phyloP scores from a whole-genome alignment of 2,113 vertebrate species.

The Cochlearius cochlearius region DNA sequence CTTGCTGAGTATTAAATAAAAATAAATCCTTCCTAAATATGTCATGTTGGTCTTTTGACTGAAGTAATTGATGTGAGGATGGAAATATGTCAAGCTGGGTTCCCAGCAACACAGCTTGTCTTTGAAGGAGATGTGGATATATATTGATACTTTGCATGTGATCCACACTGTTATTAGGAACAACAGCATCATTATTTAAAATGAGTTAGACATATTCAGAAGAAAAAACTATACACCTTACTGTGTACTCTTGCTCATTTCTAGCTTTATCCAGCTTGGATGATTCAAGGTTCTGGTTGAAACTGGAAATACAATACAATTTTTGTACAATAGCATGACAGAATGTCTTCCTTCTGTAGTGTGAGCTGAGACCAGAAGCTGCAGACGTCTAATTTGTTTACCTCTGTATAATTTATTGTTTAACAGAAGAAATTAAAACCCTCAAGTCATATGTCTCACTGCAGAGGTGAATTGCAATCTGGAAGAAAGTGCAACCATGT shows the following conservation, averaged over 20 bases:
- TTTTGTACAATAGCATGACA: background rate
- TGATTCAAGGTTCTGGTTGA: background rate
- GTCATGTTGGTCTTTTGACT: background rate
- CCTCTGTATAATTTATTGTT: background rate
- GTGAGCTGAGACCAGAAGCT: background rate
- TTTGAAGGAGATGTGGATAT: background rate
- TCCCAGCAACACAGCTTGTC: background rate
- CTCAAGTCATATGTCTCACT: background rate
- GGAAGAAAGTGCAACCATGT: background rate
- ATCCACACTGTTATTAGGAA: background rate
- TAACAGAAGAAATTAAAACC: conserved; percentile 9
- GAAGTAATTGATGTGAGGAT: background rate
- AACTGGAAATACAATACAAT: background rate
- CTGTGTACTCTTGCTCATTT: background rate
- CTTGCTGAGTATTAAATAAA: background rate
- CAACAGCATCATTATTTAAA: background rate
- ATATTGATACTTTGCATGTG: background rate
- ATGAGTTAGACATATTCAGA: background rate
- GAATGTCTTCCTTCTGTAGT: background rate
- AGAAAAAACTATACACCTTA: background rate
- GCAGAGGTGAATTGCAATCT: background rate
- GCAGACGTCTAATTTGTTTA: background rate
- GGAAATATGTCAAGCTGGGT: background rate
- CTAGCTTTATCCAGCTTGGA: background rate
- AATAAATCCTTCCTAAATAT: background rate